Evolutionary conservation across 2,113 vertebrate genomes (phyloP), one percentile per base, ranked within the genome.

Genomic region (Geothlypis trichas): DNA sequence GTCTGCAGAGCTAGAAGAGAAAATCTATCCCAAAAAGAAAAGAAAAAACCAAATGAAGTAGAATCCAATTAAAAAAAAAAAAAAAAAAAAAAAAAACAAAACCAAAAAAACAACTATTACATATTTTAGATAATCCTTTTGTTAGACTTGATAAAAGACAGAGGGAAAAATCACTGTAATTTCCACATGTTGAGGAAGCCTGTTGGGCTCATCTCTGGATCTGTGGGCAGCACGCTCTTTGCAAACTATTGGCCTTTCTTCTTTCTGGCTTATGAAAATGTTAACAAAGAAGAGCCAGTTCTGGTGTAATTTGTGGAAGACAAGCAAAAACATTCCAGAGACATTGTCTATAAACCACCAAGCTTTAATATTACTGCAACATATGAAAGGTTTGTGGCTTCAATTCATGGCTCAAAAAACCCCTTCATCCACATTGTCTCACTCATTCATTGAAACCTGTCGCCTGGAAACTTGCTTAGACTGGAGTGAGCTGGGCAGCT

Each of bases 401-500:
- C 37, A 90, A 95, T 90, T 68, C 23, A 16, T 76, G 27, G 21
- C 61, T 96, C 89, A 96, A 76, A 90, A 97, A 91, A 47, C 0
- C 3, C 47, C 15, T 87, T 26, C 31, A 49, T 65, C 73, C 41
- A 58, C 18, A 23, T 23, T 82, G 52, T 72, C 31, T 59, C 49
- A 86, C 22, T 41, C 31, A 81, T 87, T 87, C 84, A 92, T 31
- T 76, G 75, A 95, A 96, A 94, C 9, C 22, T 79, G 10, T 51
- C 78, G 95, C 66, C 49, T 15, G 30, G 86, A 47, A 95, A 94
- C 24, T 89, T 95, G 37, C 61, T 87, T 77, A 86, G 86, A 84
- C 47, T 87, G 39, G 69, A 81, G 39, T 49, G 20, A 90, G 7
- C 10, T 44, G 30, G 24, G n/a, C 16, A 86, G 31, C 11, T 75